Base-by-base conservation (phyloP, 2,113 vertebrate genomes). In the Zosterops pallidus region DNA sequence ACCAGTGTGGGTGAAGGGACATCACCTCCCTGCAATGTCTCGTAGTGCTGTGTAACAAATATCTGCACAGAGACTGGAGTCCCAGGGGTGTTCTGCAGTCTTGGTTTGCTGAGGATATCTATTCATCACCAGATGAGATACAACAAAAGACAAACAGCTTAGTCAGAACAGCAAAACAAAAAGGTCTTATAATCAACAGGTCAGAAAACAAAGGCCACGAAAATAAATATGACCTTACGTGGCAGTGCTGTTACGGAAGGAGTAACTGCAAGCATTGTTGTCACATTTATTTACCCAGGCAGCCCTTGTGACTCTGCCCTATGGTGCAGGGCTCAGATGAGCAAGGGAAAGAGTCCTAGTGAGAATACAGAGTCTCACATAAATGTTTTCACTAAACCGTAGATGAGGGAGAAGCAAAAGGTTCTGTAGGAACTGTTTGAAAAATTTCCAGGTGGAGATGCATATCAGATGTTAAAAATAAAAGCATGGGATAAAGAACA, bases 141-240 rank as follows among this genome's bases (percentile, higher is more conserved):
- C 42, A 90, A 68, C 80, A 96, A 81, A 94, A 92, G 90, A 92
- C 91, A 91, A 96, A 93, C 57, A 86, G 91, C 77, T 93, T 94
- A 93, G 71, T 95, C 95, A 94, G 91, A 93, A 81, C 64, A 86
- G 80, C 47, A 71, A 95, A 95, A 95, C 64, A 75, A 94, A 92
- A 88, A 81, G 72, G 83, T 94, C 92, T 94, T 95, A 89, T 7
- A 93, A 90, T 93, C 92, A 93, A 94, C 94, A 95, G 89, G 94
- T 93, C 86, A 68, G 70, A 95, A 96, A 95, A 90, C 91, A 95
- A 94, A 94, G 80, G 60, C 83, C 83, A n/a, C 64, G 68, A 94
- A 97, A 97, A 96, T 95, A 96, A 96, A 90, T 93, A 89, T 33
- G 83, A 92, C 86, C 83, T 94, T 90, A 78, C 0, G 1, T 78